These are phyloP conservation scores for Haplochromis vanheusdeni DNA, from an alignment of 2,113 vertebrate species.

Conservation along the genomic window DNA sequence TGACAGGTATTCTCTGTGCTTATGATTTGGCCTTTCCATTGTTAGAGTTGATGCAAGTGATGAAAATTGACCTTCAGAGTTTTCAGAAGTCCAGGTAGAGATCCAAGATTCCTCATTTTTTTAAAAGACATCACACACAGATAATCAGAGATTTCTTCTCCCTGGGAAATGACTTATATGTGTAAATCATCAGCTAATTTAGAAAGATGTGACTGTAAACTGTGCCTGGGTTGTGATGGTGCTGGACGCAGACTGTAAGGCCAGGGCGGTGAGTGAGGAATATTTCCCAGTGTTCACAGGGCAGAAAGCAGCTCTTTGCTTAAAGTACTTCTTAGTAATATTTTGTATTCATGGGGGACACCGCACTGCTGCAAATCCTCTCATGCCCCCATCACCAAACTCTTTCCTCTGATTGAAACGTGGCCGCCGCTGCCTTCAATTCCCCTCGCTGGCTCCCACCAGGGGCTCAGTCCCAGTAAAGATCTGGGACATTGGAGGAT, in stretches of 20 bases:
- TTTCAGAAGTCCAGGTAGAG: background rate
- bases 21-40: background rate
- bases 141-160: background rate
- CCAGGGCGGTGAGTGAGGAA: background rate
- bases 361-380: background rate
- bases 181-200: background rate
- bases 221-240: background rate
- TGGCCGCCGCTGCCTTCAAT: conserved; percentile 5
- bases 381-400: background rate
- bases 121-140: background rate
- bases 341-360: background rate
- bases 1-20: background rate
- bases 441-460: conserved; percentile 28
- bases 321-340: background rate
- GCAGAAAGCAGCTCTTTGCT: background rate
- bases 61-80: background rate
- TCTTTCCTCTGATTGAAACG: background rate
- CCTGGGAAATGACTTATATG: background rate
- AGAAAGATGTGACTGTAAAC: background rate
- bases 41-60: background rate
- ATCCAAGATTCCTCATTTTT: background rate
- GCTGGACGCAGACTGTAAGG: background rate
- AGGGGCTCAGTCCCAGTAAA: conserved; percentile 39
- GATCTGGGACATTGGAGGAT: conserved; percentile 63
- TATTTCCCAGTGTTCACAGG: background rate